Evolutionary conservation across 92 coral and sea anemone species (phyloP), one percentile per base, ranked within the genome.

Genomic region (Virgularia gustaviana): DNA sequence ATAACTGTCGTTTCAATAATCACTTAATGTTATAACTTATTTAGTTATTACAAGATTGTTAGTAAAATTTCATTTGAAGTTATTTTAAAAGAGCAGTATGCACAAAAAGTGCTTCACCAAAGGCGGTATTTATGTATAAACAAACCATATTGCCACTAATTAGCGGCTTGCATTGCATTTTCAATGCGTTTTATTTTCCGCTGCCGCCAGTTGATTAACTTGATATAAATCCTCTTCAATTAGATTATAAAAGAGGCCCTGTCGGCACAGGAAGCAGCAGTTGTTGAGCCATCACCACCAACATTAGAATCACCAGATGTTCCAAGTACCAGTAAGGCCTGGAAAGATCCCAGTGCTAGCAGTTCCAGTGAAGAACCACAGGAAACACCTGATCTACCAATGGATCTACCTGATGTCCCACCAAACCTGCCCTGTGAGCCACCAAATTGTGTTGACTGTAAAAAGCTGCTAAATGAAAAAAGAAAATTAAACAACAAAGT

Each of bases 371-470:
- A 15, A 30, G 3, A 13, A 28, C 1, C 16, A 25, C 18, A 5
- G 3, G 41, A 33, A 51, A 62, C 16, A 19, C 65, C 65, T 4
- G 4, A 20, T 43, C 9, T n/a, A 65, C 30, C 72, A 15, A 15
- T 2, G 32, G 78, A 72, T 22, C 47, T 25, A 18, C 49, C 28
- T 34, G 78, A 53, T 31, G 9, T 37, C 54, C 47, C 54, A 65
- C 31, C 47, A 5, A 29, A 60, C 36, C 28, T 60, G 30, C 28
- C 12, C 28, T 7, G 30, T 6, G 36, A 63, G 77, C 11, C 32
- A 47, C 55, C 70, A 37, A 60, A 10, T 27, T 71, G 77, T 52
- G 9, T 8, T 27, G 36, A 43, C 31, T 71, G 77, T 47, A 27
- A 9, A 52, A 4, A 18, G 20, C 77, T 71, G 15, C n/a, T 22